Base-by-base conservation (phyloP, 2,888 invertebrate genomes). In the Brenthis daphne region DNA sequence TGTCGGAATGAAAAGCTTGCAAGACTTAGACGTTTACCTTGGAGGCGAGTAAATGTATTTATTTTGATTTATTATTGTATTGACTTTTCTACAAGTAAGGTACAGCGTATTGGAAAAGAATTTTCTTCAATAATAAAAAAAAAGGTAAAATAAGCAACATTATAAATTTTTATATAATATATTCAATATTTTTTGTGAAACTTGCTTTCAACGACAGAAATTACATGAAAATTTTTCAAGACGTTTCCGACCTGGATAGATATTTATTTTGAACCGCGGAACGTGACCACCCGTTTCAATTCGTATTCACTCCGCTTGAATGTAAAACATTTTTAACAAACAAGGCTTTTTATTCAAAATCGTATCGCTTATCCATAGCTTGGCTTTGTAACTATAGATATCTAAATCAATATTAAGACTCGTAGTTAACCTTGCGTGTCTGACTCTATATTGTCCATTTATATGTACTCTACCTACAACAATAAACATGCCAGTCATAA, bases 1-100 rank as follows among this genome's bases (percentile, higher is more conserved):
- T 64, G 64, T 66, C 56, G 68, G 6, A 68, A 60, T 68, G 55
- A 68, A 56, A 60, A 64, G 57, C 57, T 65, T 51, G 63, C 58
- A 50, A 51, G 58, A 48, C 47, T 57, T 55, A 64, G 58, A 54
- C 48, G 54, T 68, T 71, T 65, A 64, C 58, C 54, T 63, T 58
- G 43, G 12, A 47, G 20, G 55, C 60, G 51, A 67, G 51, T 33
- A 55, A 47, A 53, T 50, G 57, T 57, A 11, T 11, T 2, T 43
- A 55, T 55, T 53, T 57, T 12, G 29, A n/a, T n/a, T n/a, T n/a
- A n/a, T n/a, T n/a, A n/a, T n/a, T n/a, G n/a, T n/a, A n/a, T n/a
- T n/a, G n/a, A n/a, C 60, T 47, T 20, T 51, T 56, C 37, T 37
- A 24, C 24, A 57, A n/a, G 56, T n/a, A 16, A 67, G 64, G 66